These are phyloP conservation scores for Dromius quadrimaculatus DNA, from an alignment of 2,888 invertebrate species.

Conservation along the genomic window DNA sequence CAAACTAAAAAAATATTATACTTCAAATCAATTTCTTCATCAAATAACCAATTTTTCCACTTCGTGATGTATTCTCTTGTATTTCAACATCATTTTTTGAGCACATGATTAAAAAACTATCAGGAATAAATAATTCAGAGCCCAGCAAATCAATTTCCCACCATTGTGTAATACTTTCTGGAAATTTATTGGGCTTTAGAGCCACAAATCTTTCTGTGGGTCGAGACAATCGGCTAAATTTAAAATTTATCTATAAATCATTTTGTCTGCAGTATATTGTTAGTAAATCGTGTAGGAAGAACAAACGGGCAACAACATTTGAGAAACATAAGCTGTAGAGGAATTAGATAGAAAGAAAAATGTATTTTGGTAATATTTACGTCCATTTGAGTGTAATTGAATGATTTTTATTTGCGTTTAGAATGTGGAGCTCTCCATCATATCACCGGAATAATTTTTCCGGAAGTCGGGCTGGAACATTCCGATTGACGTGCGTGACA, in stretches of 20 bases:
- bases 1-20: too few species aligned
- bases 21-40: too few species aligned
- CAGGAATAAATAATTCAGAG: conserved; percentile 22
- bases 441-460: background rate
- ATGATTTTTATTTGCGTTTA: too few species aligned
- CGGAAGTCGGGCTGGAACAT: background rate
- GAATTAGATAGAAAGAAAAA: too few species aligned
- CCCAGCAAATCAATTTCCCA: conserved; percentile 15
- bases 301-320: conserved; percentile 18
- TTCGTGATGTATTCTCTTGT: too few species aligned
- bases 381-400: too few species aligned
- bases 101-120: conserved; percentile 15
- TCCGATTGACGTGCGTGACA: conserved; percentile 30
- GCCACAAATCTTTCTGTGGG: conserved; percentile 13
- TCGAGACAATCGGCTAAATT: conserved; percentile 30
- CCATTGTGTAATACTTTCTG: conserved; percentile 13
- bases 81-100: too few species aligned
- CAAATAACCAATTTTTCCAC: too few species aligned
- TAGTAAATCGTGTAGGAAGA: conserved; percentile 1
- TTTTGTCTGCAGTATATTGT: conserved; percentile 22
- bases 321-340: conserved; percentile 6
- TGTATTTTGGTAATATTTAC: too few species aligned
- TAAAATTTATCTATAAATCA: conserved; percentile 31
- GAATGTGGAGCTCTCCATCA: background rate
- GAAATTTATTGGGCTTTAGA: background rate